phyloP scores from a whole-genome alignment of 2,113 vertebrate genomes.

The Carassius carassius region DNA sequence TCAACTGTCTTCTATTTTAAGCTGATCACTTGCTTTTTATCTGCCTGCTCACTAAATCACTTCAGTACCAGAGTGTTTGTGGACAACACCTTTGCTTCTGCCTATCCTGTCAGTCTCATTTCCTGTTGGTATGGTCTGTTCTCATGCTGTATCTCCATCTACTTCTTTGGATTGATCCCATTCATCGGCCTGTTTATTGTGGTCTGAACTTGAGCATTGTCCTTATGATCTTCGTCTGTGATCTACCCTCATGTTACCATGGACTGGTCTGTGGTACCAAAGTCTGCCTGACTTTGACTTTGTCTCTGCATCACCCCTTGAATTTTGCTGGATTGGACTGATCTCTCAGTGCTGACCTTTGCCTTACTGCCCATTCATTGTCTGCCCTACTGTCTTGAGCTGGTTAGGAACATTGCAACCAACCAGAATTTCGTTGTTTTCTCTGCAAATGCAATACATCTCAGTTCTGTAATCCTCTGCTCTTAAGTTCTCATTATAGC shows the following conservation, averaged over 20 bases:
- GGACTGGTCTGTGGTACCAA: neutral
- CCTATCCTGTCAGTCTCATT: neutral
- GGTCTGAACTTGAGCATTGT: neutral
- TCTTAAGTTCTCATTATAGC: neutral
- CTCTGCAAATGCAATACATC: neutral
- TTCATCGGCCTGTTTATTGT: neutral
- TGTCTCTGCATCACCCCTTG: neutral
- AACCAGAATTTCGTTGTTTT: neutral
- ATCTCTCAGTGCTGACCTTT: neutral
- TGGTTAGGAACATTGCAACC: neutral
- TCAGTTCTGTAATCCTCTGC: neutral
- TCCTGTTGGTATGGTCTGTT: neutral
- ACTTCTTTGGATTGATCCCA: neutral
- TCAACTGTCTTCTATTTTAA: neutral
- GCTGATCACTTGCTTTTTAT: neutral
- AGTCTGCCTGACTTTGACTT: neutral
- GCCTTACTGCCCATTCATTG: neutral
- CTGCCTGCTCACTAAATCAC: neutral
- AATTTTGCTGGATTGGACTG: neutral
- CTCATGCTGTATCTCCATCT: neutral
- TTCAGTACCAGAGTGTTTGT: no score
- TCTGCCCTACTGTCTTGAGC: neutral
- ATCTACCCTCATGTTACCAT: neutral
- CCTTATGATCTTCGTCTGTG: neutral
- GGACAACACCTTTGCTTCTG: neutral